phyloP scores from a whole-genome alignment of 35 echinoderm and acorn worm genomes.

The Heliocidaris erythrogramma region DNA sequence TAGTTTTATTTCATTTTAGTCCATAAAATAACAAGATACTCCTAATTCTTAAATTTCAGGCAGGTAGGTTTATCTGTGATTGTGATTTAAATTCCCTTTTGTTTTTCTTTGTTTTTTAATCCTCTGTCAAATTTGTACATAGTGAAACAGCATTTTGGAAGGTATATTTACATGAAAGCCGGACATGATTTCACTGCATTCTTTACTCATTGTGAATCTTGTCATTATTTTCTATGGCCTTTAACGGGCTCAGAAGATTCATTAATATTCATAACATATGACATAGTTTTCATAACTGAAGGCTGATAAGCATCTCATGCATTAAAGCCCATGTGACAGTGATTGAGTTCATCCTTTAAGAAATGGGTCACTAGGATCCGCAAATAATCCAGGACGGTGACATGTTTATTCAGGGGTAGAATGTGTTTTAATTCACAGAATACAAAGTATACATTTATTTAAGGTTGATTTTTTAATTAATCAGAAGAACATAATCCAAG shows the following conservation, averaged over 20 bases:
- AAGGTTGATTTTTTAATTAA: background rate
- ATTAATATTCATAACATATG: constrained; percentile 1
- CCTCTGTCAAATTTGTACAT: no score
- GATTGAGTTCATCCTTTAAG: background rate
- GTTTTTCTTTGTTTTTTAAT: no score
- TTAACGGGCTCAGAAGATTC: background rate
- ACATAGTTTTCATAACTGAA: background rate
- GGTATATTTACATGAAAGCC: no score
- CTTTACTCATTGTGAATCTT: background rate
- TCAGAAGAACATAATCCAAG: background rate
- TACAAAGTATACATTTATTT: background rate
- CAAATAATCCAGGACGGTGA: background rate
- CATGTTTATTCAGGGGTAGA: background rate
- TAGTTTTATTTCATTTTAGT: no score
- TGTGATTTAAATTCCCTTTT: no score
- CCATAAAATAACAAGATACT: no score
- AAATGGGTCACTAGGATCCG: background rate
- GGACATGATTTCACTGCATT: no score
- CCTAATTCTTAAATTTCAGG: no score
- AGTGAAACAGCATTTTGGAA: no score
- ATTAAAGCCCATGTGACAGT: background rate
- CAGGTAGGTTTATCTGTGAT: no score
- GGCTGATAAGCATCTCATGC: background rate
- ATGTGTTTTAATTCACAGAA: background rate
- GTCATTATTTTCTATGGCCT: background rate